Conservation (phyloP, 2,888 invertebrate genomes). For the Aromia moschata region DNA sequence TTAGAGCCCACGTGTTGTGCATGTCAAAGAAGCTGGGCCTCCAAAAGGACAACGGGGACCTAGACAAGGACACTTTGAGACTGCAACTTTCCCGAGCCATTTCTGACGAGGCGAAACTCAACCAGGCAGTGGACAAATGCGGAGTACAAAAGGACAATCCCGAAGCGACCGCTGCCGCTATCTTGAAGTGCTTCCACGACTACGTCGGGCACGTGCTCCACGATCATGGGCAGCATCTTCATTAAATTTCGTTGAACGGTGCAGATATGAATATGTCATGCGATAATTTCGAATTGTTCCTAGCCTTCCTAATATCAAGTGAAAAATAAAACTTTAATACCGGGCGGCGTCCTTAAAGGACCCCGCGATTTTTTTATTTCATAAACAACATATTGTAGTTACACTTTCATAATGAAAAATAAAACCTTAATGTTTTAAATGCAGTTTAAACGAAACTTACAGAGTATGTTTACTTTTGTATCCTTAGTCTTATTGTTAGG, state of each 20-base stretch:
- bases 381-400: no score
- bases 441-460: no score
- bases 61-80: background rate
- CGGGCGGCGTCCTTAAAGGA: no score
- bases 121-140: background rate
- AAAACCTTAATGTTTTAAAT: no score
- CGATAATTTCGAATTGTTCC: no score
- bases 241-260: background rate
- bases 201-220: background rate
- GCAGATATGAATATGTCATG: no score
- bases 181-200: conserved; percentile 7
- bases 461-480: no score
- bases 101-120: background rate
- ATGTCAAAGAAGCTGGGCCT: conserved; percentile 3
- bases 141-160: background rate
- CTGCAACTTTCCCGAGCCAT: background rate
- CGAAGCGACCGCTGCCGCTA: background rate
- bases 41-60: background rate
- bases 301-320: no score
- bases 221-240: background rate
- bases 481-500: no score
- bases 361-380: no score
- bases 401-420: no score
- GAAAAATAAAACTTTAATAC: no score
- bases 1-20: background rate